phyloP scores from a whole-genome alignment of 2,113 vertebrate species.

The Ceyx margarethae region DNA sequence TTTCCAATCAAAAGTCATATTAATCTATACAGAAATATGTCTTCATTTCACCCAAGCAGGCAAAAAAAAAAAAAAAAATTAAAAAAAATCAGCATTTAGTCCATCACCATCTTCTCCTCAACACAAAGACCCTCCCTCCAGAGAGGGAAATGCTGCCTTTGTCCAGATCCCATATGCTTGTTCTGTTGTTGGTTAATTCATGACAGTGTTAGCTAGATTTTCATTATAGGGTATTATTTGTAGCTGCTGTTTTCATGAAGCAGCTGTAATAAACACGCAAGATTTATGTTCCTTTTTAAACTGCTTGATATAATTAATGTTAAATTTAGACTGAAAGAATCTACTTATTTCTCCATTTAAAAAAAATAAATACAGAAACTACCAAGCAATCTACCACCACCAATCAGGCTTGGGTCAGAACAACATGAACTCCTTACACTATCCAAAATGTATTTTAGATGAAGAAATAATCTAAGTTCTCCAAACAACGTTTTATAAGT shows the following conservation, averaged over 20 bases:
- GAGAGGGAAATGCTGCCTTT: neutral
- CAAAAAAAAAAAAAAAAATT: neutral
- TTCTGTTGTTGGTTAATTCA: neutral
- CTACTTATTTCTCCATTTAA: neutral
- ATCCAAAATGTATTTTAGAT: neutral
- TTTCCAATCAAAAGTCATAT: neutral
- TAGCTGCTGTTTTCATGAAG: slow-evolving; percentile 32
- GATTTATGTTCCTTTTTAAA: slow-evolving; percentile 20
- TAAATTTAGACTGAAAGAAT: slow-evolving; percentile 38
- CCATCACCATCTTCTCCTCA: neutral
- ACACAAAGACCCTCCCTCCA: neutral
- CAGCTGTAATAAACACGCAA: slow-evolving; percentile 24
- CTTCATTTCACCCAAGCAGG: neutral
- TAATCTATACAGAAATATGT: neutral
- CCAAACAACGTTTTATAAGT: neutral
- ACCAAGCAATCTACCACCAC: neutral
- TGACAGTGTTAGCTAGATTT: neutral
- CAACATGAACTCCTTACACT: neutral
- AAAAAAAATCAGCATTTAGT: neutral
- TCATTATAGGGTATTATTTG: slow-evolving; percentile 26
- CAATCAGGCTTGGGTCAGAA: neutral
- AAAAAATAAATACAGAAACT: neutral
- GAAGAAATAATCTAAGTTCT: slow-evolving; percentile 1
- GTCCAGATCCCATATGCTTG: neutral
- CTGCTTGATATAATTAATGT: neutral